A percentile compares a stretch with the other conserved stretches of the same genome.
Evolutionary conservation across 2,888 invertebrate species (phyloP).

Genomic region (Nipponacmea schrenckii): DNA sequence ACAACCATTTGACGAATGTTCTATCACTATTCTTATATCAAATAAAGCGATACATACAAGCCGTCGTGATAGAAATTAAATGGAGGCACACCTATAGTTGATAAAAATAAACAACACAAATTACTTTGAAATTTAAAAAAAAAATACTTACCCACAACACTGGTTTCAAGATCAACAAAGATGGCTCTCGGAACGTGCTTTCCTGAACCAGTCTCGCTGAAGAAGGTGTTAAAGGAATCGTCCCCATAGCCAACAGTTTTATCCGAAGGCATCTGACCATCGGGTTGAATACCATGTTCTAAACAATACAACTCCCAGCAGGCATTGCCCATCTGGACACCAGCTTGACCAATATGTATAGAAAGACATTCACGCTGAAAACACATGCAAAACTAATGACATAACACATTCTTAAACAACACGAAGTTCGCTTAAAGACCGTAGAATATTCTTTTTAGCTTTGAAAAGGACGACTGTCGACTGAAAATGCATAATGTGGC

Average conservation of each 20-base stretch:
- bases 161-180: slow-evolving; percentile 94
- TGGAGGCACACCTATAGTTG: too few species aligned
- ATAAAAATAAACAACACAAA: too few species aligned
- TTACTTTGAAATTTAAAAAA: too few species aligned
- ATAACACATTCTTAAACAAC: too few species aligned
- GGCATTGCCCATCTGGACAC: slow-evolving; percentile 71
- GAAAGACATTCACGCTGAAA: slow-evolving; percentile 69
- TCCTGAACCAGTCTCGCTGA: slow-evolving; percentile 87
- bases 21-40: too few species aligned
- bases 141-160: slow-evolving; percentile 80
- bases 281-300: slow-evolving; percentile 71
- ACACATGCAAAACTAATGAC: neutral
- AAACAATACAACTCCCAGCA: slow-evolving; percentile 72
- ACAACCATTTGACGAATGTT: too few species aligned
- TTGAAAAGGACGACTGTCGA: too few species aligned
- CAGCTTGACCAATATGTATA: slow-evolving; percentile 70
- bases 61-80: too few species aligned
- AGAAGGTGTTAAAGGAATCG: slow-evolving; percentile 84
- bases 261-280: slow-evolving; percentile 77
- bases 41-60: too few species aligned
- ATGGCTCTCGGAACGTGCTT: slow-evolving; percentile 93
- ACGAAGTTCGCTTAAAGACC: too few species aligned
- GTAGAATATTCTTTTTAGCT: too few species aligned
- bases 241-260: slow-evolving; percentile 79
- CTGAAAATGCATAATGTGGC: too few species aligned